Evolutionary conservation across 2,797 vertebrate genomes (phyloP), one percentile per base, ranked within the genome.

Genomic region (Sorex maritimensis): DNA sequence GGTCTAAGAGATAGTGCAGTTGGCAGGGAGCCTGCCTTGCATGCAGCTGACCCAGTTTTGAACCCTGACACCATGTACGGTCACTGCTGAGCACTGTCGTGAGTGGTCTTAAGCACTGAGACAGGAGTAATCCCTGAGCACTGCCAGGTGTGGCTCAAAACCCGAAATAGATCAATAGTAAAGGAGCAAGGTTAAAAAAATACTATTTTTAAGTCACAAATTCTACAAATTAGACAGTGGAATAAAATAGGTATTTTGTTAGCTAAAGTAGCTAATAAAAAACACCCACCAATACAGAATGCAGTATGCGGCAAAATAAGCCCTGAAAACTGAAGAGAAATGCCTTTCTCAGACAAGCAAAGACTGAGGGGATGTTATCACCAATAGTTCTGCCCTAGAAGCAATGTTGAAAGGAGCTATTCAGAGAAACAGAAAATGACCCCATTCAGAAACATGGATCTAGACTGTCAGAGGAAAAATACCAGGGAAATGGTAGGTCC

Each of bases 351-450:
- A 55, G 19, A 68, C n/a, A 90, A 87, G 41, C 30, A 75, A n/a
- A 83, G 73, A 28, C 34, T 41, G 34, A 15, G 23, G 17, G 38
- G 23, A 63, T 44, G 61, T 49, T n/a, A 67, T 58, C 46, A 52
- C 15, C 72, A 87, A 23, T 44, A 82, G 30, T 28, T 11, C 49
- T 81, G 49, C 14, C 49, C 17, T 65, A 38, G 80, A 44, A 44
- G 41, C 41, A 46, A 68, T 83, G 17, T 69, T 72, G 72, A 90
- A 81, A 90, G 17, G 67, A 49, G 14, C 7, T 85, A 15, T 86
- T 86, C 28, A 74, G n/a, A 85, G 58, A 93, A 19, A 85, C 61
- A 3, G 23, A 85, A 88, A 86, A 81, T 86, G 6, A 34, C 14
- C 46, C 21, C 68, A 5, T 6, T 78, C 55, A 58, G 72, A 68